These are phyloP conservation scores for Bombus pascuorum DNA, from an alignment of 1,140 invertebrate species.

Conservation along the genomic window DNA sequence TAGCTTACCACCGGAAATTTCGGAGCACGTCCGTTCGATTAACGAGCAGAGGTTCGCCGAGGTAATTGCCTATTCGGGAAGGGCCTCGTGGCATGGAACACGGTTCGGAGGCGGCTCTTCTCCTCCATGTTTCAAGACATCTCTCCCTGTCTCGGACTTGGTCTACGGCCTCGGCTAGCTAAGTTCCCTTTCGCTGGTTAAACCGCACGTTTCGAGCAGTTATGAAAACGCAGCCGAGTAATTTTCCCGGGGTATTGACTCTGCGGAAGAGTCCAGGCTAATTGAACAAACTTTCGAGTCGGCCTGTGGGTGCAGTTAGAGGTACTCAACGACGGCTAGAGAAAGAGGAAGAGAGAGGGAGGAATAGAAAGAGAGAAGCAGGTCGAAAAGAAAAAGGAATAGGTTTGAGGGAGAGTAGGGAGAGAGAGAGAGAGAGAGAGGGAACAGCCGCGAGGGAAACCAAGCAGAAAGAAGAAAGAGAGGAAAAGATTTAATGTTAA, in stretches of 20 bases:
- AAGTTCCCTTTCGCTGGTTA: slow-evolving; percentile 10
- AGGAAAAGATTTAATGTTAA: slow-evolving; percentile 72
- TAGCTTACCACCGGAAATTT: slow-evolving; percentile 3
- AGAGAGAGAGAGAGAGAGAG: slow-evolving; percentile 16
- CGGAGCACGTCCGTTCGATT: slow-evolving; percentile 38
- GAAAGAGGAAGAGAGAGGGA: neutral
- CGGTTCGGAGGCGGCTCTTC: neutral
- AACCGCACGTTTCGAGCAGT: slow-evolving; percentile 51
- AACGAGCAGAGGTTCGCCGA: slow-evolving; percentile 3
- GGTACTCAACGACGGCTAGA: slow-evolving; percentile 28
- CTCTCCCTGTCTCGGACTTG: neutral
- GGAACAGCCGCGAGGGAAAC: neutral
- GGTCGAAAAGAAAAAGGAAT: neutral
- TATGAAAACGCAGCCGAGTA: slow-evolving; percentile 69
- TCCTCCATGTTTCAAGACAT: slow-evolving; percentile 31
- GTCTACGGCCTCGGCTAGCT: neutral
- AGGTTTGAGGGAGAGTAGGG: neutral
- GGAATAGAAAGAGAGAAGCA: neutral
- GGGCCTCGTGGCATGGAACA: neutral
- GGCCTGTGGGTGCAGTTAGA: slow-evolving; percentile 67
- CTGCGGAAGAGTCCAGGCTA: slow-evolving; percentile 69
- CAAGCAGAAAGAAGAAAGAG: slow-evolving; percentile 13
- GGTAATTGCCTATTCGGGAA: slow-evolving; percentile 32
- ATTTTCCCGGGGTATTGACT: slow-evolving; percentile 76
- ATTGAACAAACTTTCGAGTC: slow-evolving; percentile 76